Evolutionary conservation across 2,888 invertebrate genomes (phyloP).

Genomic region (Melikaiella ostensackeni): DNA sequence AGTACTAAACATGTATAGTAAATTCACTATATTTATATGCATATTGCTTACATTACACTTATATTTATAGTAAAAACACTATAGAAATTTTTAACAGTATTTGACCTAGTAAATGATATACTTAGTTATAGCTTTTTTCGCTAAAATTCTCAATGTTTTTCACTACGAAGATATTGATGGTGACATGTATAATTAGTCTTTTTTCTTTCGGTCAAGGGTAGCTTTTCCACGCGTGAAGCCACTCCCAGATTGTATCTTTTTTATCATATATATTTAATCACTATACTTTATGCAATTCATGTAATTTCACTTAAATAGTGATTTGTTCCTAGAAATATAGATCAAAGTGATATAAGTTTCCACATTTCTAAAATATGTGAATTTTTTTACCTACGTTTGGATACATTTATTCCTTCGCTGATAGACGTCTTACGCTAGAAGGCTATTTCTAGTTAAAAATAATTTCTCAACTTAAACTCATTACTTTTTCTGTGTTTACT

Average conservation of each 20-base stretch:
- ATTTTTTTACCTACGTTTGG: too few relatives aligned
- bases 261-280: not conserved
- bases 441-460: too few relatives aligned
- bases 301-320: not conserved
- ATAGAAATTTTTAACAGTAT: too few relatives aligned
- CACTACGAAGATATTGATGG: not conserved
- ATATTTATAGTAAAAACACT: too few relatives aligned
- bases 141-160: not conserved
- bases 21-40: too few relatives aligned
- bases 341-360: not conserved
- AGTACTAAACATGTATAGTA: too few relatives aligned
- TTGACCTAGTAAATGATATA: not conserved
- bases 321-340: not conserved
- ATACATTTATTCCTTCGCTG: not conserved
- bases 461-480: too few relatives aligned
- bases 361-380: too few relatives aligned
- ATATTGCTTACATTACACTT: too few relatives aligned
- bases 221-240: not conserved
- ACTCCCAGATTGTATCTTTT: not conserved
- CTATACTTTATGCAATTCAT: not conserved
- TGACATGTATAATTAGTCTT: slow-evolving; percentile 8
- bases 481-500: too few relatives aligned
- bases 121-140: not conserved
- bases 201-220: not conserved
- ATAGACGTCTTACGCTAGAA: too few relatives aligned